Percentiles rank a stretch among this genome's conserved stretches.
phyloP scores from a whole-genome alignment of 2,797 vertebrate species.

The Xenentodon cancila region DNA sequence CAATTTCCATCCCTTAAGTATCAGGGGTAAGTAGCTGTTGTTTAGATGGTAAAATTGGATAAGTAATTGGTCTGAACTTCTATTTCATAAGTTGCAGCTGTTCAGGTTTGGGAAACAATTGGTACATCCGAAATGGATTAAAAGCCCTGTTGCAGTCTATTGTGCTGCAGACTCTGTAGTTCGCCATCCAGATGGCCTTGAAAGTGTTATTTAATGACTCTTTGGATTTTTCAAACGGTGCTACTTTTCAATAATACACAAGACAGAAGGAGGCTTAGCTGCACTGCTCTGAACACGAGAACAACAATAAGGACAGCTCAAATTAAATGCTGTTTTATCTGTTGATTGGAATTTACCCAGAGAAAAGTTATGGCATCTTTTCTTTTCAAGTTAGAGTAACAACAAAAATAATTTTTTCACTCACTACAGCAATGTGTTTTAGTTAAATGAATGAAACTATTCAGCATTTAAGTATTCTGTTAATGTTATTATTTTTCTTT shows the following conservation, averaged over 20 bases:
- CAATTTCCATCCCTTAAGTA: too few species aligned
- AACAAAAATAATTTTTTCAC: too few species aligned
- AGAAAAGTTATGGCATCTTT: too few species aligned
- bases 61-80: not conserved
- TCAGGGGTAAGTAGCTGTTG: not conserved
- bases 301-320: not conserved
- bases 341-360: too few species aligned
- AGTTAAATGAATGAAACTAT: too few species aligned
- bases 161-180: not conserved
- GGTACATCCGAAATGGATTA: slow-evolving; percentile 18
- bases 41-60: not conserved
- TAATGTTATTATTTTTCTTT: too few species aligned
- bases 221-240: not conserved
- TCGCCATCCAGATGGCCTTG: slow-evolving; percentile 2
- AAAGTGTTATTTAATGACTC: not conserved
- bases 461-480: too few species aligned
- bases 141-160: not conserved
- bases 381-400: too few species aligned
- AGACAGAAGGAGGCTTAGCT: slow-evolving; percentile 16
- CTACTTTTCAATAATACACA: not conserved
- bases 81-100: slow-evolving; percentile 5
- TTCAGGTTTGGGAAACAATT: slow-evolving; percentile 6
- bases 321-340: not conserved
- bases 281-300: not conserved
- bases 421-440: too few species aligned